Base-by-base conservation (phyloP, 2,797 vertebrate species). In the Centroberyx gerrardi region DNA sequence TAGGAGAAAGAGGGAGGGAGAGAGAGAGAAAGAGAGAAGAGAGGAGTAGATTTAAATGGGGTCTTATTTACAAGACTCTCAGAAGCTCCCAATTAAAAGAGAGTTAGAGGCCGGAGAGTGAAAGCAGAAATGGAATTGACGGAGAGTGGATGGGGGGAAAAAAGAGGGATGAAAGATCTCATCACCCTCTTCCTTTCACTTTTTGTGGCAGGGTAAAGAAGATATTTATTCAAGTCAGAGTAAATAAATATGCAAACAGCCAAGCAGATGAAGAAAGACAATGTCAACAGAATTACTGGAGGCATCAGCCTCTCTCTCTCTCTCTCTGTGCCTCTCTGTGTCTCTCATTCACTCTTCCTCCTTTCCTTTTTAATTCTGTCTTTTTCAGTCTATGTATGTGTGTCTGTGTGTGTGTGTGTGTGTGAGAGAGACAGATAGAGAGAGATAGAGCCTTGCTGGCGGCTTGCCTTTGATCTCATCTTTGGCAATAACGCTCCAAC, bases 401-500 rank as follows among this genome's bases (percentile, higher is more conserved):
- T 1, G 55, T 65, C 52, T 65, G 40, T 44, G 72, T 54, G 13
- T 67, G 29, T 28, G 49, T 62, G 59, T 60, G 42, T 75, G 66
- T 68, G 0, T 28, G 58, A 44, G 46, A 44, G 2, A 64, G 36
- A 62, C 12, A 81, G 66, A 74, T 22, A 70, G 68, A 74, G 51
- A 38, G 33, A 38, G 78, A 83, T 18, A 79, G 78, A 84, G 63
- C 49, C 74, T 72, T 87, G 63, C 68, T 85, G 77, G 74, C 73
- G 73, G 83, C 68, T 68, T 72, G 31, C 48, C 85, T 93, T 93
- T 93, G 81, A 92, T 93, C 88, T 89, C 75, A 79, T 85, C 83
- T 87, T 82, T 86, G 81, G 84, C 88, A 90, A 90, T 74, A 87
- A 88, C 69, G 53, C 61, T 78, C 27, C 55, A 68, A 85, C 90